Evolutionary conservation across 92 coral and sea anemone genomes (phyloP).

Genomic region (Parazoanthus swiftii): DNA sequence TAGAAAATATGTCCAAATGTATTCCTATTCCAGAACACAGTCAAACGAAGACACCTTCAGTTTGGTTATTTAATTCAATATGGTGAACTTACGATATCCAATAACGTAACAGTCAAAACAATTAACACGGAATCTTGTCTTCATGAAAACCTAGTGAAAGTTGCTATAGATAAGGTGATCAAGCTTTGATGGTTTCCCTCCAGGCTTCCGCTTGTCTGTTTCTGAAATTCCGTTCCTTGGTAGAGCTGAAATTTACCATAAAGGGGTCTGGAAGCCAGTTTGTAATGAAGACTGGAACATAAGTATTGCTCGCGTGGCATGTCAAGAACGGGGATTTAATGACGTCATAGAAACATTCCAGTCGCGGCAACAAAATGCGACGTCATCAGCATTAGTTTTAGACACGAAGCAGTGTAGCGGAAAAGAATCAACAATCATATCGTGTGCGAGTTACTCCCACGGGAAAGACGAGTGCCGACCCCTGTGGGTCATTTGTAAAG

Average conservation of each 20-base stretch:
- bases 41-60: no score
- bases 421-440: constrained; percentile 11
- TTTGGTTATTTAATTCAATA: no score
- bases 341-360: constrained; percentile 35
- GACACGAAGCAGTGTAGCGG: constrained; percentile 28
- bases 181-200: background rate
- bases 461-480: background rate
- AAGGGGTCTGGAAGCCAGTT: constrained; percentile 26
- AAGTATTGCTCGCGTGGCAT: constrained; percentile 11
- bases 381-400: background rate
- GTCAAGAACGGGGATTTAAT: constrained; percentile 27
- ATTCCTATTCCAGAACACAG: no score
- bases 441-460: constrained; percentile 15
- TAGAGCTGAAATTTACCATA: constrained; percentile 22
- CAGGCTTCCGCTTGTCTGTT: constrained; percentile 35
- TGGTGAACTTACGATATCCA: no score
- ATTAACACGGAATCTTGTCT: no score
- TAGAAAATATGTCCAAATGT: no score
- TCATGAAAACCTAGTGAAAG: no score
- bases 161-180: background rate
- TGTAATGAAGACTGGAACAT: constrained; percentile 34
- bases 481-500: constrained; percentile 25
- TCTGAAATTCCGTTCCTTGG: constrained; percentile 26
- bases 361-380: background rate
- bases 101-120: background rate